Evolutionary conservation across 2,888 invertebrate genomes (phyloP), one percentile per base, ranked within the genome.

Genomic region (Drosophila affinis): DNA sequence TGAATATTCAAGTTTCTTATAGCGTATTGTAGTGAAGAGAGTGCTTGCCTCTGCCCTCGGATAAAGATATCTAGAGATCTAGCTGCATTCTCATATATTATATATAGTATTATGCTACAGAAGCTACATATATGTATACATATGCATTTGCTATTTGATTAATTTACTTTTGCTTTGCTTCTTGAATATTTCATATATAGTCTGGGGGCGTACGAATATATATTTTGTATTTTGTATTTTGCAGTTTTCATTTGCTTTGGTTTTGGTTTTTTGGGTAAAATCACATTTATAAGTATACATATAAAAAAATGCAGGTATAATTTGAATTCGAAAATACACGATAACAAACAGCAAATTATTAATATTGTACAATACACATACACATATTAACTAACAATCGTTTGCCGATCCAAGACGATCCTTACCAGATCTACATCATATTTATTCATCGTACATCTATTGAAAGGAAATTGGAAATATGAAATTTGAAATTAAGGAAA

Each of bases 271-370:
- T 58, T 51, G 74, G 60, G 60, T 70, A 71, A 75, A 71, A 75
- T 76, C 76, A 75, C 74, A 75, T 76, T 73, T 10, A 76, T 79
- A 82, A 51, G 49, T 72, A 65, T 48, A 83, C 60, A 73, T 77
- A 62, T 75, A 72, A 76, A 29, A 86, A 82, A 86, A 69, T 80
- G 65, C 75, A 73, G 83, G 72, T 69, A 88, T 87, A 81, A 49
- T 57, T 78, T 62, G 58, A 88, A 87, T 88, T 75, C 84, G 79
- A 84, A 84, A 84, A 88, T 87, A 84, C 88, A 84, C 75, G 57
- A 52, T 88, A 84, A 78, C 76, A 88, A 88, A 88, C 81, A 76
- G 60, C 64, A 79, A 87, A 67, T 70, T 21, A 69, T 81, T 62
- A 67, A 71, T 81, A 65, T 71, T 58, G 67, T 75, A 77, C 67